Percentiles rank a stretch among this genome's conserved stretches.
Evolutionary conservation across 1,140 invertebrate genomes (phyloP).

Genomic region (Conus ventricosus): DNA sequence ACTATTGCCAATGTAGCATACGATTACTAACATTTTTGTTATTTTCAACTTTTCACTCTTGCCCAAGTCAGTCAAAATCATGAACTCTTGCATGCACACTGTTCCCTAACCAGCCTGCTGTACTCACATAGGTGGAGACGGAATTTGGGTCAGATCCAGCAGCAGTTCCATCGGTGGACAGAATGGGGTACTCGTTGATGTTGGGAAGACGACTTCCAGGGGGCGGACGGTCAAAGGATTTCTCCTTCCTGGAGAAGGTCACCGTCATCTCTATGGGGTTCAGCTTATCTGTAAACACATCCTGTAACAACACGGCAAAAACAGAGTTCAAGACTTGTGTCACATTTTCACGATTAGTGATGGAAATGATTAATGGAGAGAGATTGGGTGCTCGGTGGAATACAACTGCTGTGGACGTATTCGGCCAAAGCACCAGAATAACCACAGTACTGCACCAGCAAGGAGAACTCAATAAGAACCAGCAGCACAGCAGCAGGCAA

Average conservation of each 20-base stretch:
- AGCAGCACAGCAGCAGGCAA: too few relatives aligned
- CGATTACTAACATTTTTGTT: too few relatives aligned
- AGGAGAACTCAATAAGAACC: too few relatives aligned
- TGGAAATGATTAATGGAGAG: neutral
- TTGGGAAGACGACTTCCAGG: constrained; percentile 80
- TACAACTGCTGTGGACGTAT: too few relatives aligned
- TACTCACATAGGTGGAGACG: constrained; percentile 26
- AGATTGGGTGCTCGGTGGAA: too few relatives aligned
- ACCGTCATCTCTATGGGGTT: constrained; percentile 81
- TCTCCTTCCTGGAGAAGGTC: constrained; percentile 73
- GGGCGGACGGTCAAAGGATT: constrained; percentile 63
- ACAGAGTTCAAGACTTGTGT: neutral
- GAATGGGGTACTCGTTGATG: constrained; percentile 86
- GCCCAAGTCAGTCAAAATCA: too few relatives aligned
- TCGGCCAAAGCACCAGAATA: too few relatives aligned
- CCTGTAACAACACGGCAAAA: constrained; percentile 49
- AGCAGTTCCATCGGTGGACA: constrained; percentile 48
- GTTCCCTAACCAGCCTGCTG: too few relatives aligned
- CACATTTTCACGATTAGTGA: neutral
- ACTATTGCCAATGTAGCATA: too few relatives aligned
- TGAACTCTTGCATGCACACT: too few relatives aligned
- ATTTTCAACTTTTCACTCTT: too few relatives aligned
- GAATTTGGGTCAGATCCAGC: constrained; percentile 38
- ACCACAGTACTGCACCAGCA: too few relatives aligned
- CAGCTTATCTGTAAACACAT: constrained; percentile 69